phyloP scores from a whole-genome alignment of 2,113 vertebrate genomes.

The Gracilinanus agilis region DNA sequence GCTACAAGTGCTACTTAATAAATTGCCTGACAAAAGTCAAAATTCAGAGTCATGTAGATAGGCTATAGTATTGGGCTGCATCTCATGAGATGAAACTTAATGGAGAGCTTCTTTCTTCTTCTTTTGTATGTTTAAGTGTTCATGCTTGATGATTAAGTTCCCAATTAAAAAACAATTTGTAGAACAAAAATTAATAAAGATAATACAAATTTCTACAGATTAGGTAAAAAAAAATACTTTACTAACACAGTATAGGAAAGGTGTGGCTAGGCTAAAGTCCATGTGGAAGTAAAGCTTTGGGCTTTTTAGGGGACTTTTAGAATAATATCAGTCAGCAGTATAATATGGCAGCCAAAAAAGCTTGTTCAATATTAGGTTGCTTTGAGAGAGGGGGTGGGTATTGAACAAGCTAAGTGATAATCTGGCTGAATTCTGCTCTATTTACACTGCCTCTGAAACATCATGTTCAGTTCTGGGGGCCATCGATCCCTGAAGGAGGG shows the following conservation, averaged over 20 bases:
- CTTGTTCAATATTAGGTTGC: background rate
- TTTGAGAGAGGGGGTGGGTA: background rate
- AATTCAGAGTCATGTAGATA: background rate
- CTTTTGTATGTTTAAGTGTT: background rate
- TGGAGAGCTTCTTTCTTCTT: background rate
- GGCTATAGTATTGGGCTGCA: background rate
- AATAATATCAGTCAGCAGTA: background rate
- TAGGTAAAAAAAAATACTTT: background rate
- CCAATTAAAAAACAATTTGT: background rate
- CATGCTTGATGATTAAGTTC: background rate
- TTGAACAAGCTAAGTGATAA: background rate
- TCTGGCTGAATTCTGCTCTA: background rate
- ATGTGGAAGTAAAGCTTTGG: background rate
- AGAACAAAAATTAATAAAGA: background rate
- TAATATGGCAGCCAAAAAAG: background rate
- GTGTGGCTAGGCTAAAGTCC: background rate
- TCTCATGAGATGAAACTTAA: background rate
- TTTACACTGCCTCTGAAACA: background rate
- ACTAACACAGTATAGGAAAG: background rate
- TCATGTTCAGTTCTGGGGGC: background rate
- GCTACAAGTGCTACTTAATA: background rate
- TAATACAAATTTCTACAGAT: background rate
- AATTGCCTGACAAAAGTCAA: background rate
- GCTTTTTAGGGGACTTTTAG: background rate
- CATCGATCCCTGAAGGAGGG: background rate